Percentiles rank a stretch among this genome's conserved stretches.
Evolutionary conservation across 2,797 vertebrate species (phyloP).

Genomic region (Semotilus atromaculatus): DNA sequence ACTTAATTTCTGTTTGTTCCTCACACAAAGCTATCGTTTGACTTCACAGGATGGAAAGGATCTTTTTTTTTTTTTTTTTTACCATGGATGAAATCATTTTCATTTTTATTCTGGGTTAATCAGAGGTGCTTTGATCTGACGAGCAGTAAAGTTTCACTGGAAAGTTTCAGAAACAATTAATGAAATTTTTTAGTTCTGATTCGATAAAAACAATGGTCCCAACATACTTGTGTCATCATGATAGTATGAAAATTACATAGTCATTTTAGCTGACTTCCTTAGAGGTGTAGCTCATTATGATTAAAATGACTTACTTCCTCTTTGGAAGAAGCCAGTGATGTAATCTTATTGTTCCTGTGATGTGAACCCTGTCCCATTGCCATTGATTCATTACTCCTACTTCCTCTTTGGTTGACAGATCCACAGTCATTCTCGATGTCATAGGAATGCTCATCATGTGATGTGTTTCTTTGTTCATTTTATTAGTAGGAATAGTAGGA

Average conservation of each 20-base stretch:
- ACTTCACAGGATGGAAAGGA: not conserved
- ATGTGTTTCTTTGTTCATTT: not conserved
- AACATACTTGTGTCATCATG: not conserved
- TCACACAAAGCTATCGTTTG: not conserved
- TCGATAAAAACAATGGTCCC: not conserved
- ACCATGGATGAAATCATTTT: no score
- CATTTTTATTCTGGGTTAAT: not conserved
- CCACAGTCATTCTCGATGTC: slow-evolving; percentile 13
- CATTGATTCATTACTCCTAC: slow-evolving; percentile 30
- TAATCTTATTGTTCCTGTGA: not conserved
- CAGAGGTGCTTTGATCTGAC: not conserved
- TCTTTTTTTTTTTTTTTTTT: not conserved
- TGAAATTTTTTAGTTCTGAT: not conserved
- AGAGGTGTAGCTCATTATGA: not conserved
- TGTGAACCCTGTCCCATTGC: not conserved
- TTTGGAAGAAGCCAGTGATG: slow-evolving; percentile 23
- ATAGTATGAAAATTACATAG: not conserved
- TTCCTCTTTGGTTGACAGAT: slow-evolving; percentile 34
- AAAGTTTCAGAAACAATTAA: not conserved
- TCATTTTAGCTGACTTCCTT: not conserved
- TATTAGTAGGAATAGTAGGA: not conserved
- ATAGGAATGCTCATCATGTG: slow-evolving; percentile 28
- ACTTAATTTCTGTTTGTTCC: not conserved
- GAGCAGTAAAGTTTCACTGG: not conserved
- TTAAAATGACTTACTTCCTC: slow-evolving; percentile 34